These are phyloP conservation scores for Gallinago nigripennis DNA, from an alignment of 2,797 vertebrate species.

Conservation along the genomic window DNA sequence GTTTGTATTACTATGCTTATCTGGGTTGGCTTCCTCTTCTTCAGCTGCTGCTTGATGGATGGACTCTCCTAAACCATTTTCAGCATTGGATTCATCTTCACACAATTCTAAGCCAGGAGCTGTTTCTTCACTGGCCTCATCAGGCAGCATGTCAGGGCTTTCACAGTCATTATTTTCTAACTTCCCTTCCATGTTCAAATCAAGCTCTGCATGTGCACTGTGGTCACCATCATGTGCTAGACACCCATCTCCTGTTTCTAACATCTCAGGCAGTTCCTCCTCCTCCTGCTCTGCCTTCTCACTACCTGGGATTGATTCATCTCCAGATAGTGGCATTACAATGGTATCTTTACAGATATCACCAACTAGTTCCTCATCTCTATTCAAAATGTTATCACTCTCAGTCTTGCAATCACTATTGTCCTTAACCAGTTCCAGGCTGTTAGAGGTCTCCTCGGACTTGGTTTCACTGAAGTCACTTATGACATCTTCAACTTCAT, in stretches of 20 bases:
- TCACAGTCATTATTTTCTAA: background rate
- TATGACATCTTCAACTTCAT: background rate
- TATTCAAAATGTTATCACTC: background rate
- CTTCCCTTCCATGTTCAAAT: background rate
- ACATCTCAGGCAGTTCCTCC: background rate
- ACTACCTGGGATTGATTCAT: background rate
- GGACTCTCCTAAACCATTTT: background rate
- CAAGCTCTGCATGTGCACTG: background rate
- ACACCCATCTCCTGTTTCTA: background rate
- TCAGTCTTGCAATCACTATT: constrained; percentile 29
- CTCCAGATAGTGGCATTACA: background rate
- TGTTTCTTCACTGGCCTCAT: background rate
- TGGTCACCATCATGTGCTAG: background rate
- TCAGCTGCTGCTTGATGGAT: background rate
- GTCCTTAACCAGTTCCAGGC: background rate
- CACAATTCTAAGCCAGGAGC: background rate
- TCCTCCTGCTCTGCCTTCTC: background rate
- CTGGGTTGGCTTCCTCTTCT: constrained; percentile 9
- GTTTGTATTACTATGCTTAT: background rate
- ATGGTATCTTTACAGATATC: background rate
- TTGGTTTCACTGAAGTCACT: constrained; percentile 15
- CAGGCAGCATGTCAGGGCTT: background rate
- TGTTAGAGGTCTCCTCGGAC: constrained; percentile 11
- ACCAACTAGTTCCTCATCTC: background rate
- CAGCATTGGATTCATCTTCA: background rate